Evolutionary conservation across 64 coral and sea anemone species (phyloP).

Genomic region (Platygyra sinensis): DNA sequence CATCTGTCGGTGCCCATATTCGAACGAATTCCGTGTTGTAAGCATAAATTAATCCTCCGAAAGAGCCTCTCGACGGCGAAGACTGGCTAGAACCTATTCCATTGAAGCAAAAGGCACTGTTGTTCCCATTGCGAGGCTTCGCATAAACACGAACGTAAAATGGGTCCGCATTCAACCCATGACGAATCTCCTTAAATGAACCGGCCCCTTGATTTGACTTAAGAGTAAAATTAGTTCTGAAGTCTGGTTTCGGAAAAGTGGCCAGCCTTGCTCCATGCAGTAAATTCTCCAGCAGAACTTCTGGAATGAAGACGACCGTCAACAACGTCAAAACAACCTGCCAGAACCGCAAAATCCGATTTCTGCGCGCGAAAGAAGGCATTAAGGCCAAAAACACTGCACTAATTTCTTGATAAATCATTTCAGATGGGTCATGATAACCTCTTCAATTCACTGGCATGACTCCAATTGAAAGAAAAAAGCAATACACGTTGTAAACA

Average conservation of each 20-base stretch:
- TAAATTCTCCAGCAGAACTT: conserved; percentile 37
- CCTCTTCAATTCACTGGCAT: background rate
- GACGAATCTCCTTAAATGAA: conserved; percentile 89
- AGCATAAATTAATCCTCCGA: conserved; percentile 85
- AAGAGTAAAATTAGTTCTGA: conserved; percentile 75
- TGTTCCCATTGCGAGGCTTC: conserved; percentile 21
- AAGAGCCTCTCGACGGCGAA: conserved; percentile 48
- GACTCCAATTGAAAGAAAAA: background rate
- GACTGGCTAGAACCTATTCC: conserved; percentile 86
- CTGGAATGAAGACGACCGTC: conserved; percentile 7
- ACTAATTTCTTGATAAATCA: background rate
- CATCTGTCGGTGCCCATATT: conserved; percentile 82
- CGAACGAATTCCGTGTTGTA: conserved; percentile 83
- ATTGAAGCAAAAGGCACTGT: conserved; percentile 68
- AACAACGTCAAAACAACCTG: conserved; percentile 29
- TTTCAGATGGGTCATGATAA: background rate
- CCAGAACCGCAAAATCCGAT: background rate
- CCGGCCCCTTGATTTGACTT: conserved; percentile 60
- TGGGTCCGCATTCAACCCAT: conserved; percentile 84
- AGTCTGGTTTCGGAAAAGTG: conserved; percentile 91
- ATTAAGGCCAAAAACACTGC: conserved; percentile 1
- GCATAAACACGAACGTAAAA: conserved; percentile 95
- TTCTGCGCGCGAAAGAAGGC: conserved; percentile 18
- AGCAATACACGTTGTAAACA: conserved; percentile 41
- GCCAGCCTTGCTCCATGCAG: conserved; percentile 56